Evolutionary conservation across 2,888 invertebrate species (phyloP).

Genomic region (Cephalotes varians): DNA sequence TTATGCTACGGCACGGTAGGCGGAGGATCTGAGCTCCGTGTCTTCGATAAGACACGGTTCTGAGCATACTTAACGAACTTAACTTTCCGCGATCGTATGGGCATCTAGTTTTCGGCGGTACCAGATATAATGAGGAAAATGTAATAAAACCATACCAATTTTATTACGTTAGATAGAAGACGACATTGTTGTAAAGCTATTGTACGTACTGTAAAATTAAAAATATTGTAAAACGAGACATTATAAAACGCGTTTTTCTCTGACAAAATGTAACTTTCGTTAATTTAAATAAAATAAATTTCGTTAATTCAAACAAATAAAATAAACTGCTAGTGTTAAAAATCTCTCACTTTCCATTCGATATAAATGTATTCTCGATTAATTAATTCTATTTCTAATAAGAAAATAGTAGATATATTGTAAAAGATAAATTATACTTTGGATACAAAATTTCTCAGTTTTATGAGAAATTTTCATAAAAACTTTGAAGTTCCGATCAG

Average conservation of each 20-base stretch:
- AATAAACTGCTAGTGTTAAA: not conserved
- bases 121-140: constrained; percentile 34
- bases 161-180: not conserved
- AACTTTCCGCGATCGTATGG: constrained; percentile 76
- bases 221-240: not conserved
- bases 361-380: not conserved
- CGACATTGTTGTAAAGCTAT: not conserved
- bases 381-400: not conserved
- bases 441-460: not conserved
- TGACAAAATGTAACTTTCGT: not conserved
- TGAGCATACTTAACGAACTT: constrained; percentile 84
- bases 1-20: constrained; percentile 85
- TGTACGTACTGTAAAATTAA: not conserved
- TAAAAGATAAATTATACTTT: not conserved
- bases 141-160: constrained; percentile 8
- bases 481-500: not conserved
- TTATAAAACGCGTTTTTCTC: not conserved
- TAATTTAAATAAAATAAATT: not conserved
- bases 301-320: not conserved
- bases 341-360: not conserved
- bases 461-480: not conserved
- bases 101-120: constrained; percentile 67
- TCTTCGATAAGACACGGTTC: constrained; percentile 85
- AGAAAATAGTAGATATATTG: not conserved
- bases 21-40: constrained; percentile 83